A percentile compares a stretch with the other conserved stretches of the same genome.
Evolutionary conservation across 2,797 vertebrate species (phyloP).

Genomic region (Mionectes olivaceus): DNA sequence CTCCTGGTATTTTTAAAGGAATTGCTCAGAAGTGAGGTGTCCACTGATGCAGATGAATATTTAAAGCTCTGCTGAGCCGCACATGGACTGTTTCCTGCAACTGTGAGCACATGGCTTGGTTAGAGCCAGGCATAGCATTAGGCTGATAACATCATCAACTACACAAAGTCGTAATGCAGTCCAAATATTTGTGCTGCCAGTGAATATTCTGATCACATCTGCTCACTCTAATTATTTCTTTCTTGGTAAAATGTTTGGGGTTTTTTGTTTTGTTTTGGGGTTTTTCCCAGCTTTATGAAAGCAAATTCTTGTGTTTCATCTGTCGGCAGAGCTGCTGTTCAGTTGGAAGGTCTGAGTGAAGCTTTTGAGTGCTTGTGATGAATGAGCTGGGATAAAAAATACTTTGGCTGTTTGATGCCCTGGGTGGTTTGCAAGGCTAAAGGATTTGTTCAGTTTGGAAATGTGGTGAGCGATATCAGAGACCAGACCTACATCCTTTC

Average conservation of each 20-base stretch:
- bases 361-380: neutral
- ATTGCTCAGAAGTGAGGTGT: neutral
- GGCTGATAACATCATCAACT: conserved; percentile 11
- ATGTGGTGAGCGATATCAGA: neutral
- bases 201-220: neutral
- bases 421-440: neutral
- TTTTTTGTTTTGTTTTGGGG: neutral
- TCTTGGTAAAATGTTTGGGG: neutral
- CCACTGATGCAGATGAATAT: conserved; percentile 6
- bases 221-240: neutral
- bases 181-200: conserved; percentile 8
- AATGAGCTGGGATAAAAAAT: neutral
- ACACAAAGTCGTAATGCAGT: neutral
- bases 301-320: neutral
- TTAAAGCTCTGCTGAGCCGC: conserved; percentile 14
- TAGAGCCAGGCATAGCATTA: neutral
- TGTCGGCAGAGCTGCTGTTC: neutral
- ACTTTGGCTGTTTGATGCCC: neutral
- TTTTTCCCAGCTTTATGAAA: neutral
- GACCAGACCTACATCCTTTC: neutral
- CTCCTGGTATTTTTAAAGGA: neutral
- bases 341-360: conserved; percentile 12
- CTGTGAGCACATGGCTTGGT: neutral
- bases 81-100: neutral
- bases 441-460: neutral